Percentiles rank a stretch among this genome's conserved stretches.
Conservation (phyloP, 2,888 invertebrate genomes). For the Chrysolina oricalcia region DNA sequence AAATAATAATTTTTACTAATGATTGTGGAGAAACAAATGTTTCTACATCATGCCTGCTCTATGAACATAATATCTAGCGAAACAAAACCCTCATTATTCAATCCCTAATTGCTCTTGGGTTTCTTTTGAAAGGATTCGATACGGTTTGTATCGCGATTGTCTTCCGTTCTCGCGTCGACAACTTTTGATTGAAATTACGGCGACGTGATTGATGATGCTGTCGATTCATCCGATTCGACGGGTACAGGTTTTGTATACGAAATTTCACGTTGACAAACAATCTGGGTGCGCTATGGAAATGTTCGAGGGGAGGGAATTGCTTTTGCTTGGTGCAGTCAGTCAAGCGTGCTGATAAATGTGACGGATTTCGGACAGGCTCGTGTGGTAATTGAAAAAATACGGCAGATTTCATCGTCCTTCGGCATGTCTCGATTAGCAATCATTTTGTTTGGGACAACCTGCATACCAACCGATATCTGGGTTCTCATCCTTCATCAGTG, state of each 20-base stretch:
- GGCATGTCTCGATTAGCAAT: background rate
- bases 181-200: slow-evolving; percentile 26
- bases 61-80: background rate
- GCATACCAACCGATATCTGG: no score
- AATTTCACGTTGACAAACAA: slow-evolving; percentile 27
- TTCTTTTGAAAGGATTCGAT: slow-evolving; percentile 8
- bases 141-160: slow-evolving; percentile 21
- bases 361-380: background rate
- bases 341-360: slow-evolving; percentile 12
- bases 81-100: slow-evolving; percentile 20
- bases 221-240: slow-evolving; percentile 17
- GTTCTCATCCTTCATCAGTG: no score
- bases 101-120: background rate
- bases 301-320: slow-evolving; percentile 8
- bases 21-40: no score
- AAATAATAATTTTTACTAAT: no score
- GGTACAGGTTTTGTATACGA: slow-evolving; percentile 27
- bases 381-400: slow-evolving; percentile 11
- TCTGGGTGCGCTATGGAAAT: background rate
- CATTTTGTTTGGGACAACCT: no score
- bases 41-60: background rate
- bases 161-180: slow-evolving; percentile 16
- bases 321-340: slow-evolving; percentile 9
- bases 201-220: slow-evolving; percentile 32
- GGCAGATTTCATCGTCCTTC: background rate